These are phyloP conservation scores for Zophobas atratus DNA, from an alignment of 1,140 invertebrate genomes.

Conservation along the genomic window DNA sequence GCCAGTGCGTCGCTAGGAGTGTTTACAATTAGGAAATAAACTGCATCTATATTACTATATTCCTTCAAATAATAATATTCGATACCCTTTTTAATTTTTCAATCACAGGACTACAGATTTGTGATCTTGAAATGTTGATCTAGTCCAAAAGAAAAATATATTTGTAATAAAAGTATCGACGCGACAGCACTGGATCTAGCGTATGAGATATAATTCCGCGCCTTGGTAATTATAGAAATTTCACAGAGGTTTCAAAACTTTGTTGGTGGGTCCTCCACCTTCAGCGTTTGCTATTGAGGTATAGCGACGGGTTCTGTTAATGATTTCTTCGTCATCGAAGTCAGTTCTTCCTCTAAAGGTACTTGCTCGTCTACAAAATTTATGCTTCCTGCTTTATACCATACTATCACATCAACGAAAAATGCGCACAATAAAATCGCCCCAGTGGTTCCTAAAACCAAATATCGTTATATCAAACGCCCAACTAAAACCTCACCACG, in stretches of 20 bases:
- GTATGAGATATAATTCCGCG: too few relatives aligned
- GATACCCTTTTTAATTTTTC: too few relatives aligned
- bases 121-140: too few relatives aligned
- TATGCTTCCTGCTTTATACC: slow-evolving; percentile 81
- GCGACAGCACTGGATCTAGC: too few relatives aligned
- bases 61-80: too few relatives aligned
- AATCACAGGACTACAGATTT: too few relatives aligned
- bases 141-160: too few relatives aligned
- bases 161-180: too few relatives aligned
- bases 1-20: too few relatives aligned
- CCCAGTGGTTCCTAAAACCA: slow-evolving; percentile 77
- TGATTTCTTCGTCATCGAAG: slow-evolving; percentile 65
- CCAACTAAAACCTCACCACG: slow-evolving; percentile 50
- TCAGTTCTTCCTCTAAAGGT: slow-evolving; percentile 67
- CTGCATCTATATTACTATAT: too few relatives aligned
- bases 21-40: too few relatives aligned
- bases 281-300: slow-evolving; percentile 31
- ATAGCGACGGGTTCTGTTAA: slow-evolving; percentile 58
- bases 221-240: too few relatives aligned
- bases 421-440: slow-evolving; percentile 79
- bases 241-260: slow-evolving; percentile 4
- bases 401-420: slow-evolving; percentile 80
- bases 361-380: slow-evolving; percentile 76
- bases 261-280: slow-evolving; percentile 39
- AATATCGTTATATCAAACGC: slow-evolving; percentile 4